Evolutionary conservation across 2,888 invertebrate genomes (phyloP).

Genomic region (Cephus pygmeus): DNA sequence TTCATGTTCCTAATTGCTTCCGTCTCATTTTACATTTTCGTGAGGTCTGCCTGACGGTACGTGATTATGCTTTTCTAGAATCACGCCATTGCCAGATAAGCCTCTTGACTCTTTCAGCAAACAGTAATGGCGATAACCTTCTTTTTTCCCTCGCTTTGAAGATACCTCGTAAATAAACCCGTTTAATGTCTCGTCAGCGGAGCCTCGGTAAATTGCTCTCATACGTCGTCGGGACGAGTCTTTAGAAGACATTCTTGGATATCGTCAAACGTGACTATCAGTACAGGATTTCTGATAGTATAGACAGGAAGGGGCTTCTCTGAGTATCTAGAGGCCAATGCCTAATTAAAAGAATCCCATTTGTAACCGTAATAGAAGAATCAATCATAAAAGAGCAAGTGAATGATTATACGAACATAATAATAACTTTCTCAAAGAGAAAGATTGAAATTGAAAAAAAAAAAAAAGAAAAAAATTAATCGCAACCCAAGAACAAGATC

Average conservation of each 20-base stretch:
- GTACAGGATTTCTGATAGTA: background rate
- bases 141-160: background rate
- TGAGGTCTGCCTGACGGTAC: background rate
- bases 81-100: background rate
- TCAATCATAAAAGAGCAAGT: background rate
- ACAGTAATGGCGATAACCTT: slow-evolving; percentile 1
- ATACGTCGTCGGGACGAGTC: background rate
- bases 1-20: no score
- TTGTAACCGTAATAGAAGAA: background rate
- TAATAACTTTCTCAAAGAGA: background rate
- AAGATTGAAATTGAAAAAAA: no score
- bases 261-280: background rate
- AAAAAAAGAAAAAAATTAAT: background rate
- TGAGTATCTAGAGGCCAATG: background rate
- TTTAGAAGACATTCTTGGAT: background rate
- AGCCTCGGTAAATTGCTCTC: background rate
- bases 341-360: background rate
- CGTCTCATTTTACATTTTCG: background rate
- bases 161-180: slow-evolving; percentile 1
- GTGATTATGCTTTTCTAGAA: background rate
- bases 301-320: background rate
- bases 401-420: background rate
- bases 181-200: background rate
- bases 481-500: background rate
- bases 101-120: background rate